Percentiles rank a stretch among this genome's conserved stretches.
phyloP scores from a whole-genome alignment of 2,888 invertebrate genomes.

The Blastobasis lacticolella region DNA sequence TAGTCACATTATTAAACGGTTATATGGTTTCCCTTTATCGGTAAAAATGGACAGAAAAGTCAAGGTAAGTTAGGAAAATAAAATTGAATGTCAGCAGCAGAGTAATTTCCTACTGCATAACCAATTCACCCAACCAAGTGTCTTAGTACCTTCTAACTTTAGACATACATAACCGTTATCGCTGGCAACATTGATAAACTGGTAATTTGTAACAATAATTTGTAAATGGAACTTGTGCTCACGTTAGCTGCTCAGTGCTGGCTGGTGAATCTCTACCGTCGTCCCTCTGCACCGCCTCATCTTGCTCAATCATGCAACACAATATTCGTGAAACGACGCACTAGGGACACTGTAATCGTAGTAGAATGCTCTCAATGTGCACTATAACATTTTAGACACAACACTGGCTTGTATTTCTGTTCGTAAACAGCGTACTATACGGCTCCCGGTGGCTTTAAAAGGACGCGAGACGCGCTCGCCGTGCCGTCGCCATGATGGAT shows the following conservation, averaged over 20 bases:
- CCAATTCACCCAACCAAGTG: too few relatives aligned
- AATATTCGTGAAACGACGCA: slow-evolving; percentile 35
- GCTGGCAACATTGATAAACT: too few relatives aligned
- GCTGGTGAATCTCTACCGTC: slow-evolving; percentile 65
- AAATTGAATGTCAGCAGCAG: too few relatives aligned
- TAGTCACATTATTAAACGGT: too few relatives aligned
- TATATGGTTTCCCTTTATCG: too few relatives aligned
- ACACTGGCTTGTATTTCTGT: slow-evolving; percentile 24
- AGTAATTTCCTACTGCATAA: too few relatives aligned
- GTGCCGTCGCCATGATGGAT: slow-evolving; percentile 61
- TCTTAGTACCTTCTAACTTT: too few relatives aligned
- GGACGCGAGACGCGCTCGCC: slow-evolving; percentile 53
- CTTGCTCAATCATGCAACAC: slow-evolving; percentile 65
- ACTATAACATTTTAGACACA: slow-evolving; percentile 55
- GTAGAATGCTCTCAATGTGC: slow-evolving; percentile 26
- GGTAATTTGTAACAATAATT: too few relatives aligned
- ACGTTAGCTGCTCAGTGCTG: slow-evolving; percentile 70
- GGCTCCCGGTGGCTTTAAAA: slow-evolving; percentile 36
- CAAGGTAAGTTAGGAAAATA: too few relatives aligned
- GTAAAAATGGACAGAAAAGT: too few relatives aligned
- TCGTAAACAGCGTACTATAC: slow-evolving; percentile 25
- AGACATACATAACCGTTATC: too few relatives aligned
- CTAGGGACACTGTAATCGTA: slow-evolving; percentile 42
- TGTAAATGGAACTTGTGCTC: slow-evolving; percentile 27
- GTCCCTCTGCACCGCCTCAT: slow-evolving; percentile 52